Percentiles rank a stretch among this genome's conserved stretches.
Evolutionary conservation across 2,113 vertebrate genomes (phyloP).

Genomic region (Calidris pygmaea): DNA sequence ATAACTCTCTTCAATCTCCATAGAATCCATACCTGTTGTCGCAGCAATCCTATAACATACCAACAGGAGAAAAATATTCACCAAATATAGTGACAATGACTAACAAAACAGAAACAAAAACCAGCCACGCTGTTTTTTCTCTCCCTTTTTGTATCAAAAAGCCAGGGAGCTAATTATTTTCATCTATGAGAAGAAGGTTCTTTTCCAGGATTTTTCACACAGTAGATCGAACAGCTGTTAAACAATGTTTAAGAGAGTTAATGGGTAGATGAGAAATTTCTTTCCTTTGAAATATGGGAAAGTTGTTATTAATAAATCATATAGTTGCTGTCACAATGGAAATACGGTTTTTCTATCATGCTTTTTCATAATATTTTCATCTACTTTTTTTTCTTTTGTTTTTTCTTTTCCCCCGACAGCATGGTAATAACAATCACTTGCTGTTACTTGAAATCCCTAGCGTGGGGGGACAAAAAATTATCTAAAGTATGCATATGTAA

Average conservation of each 20-base stretch:
- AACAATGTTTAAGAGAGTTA: background rate
- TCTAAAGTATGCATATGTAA: background rate
- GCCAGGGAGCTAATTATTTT: background rate
- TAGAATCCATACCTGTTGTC: background rate
- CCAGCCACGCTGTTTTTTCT: fast-evolving
- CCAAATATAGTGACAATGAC: background rate
- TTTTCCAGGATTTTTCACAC: background rate
- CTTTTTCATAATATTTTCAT: background rate
- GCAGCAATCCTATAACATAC: background rate
- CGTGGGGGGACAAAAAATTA: background rate
- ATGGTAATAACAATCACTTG: background rate
- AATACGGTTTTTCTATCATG: background rate
- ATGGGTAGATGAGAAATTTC: background rate
- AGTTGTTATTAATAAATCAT: background rate
- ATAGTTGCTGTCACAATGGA: background rate
- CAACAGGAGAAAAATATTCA: background rate
- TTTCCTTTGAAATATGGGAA: background rate
- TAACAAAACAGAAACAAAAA: background rate
- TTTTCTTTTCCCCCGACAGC: background rate
- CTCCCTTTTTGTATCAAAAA: background rate
- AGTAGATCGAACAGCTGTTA: background rate
- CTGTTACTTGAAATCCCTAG: background rate
- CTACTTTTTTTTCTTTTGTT: background rate
- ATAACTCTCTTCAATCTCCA: background rate
- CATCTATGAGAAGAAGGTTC: background rate